Evolutionary conservation across 2,113 vertebrate species (phyloP), one percentile per base, ranked within the genome.

Genomic region (Elephas maximus): DNA sequence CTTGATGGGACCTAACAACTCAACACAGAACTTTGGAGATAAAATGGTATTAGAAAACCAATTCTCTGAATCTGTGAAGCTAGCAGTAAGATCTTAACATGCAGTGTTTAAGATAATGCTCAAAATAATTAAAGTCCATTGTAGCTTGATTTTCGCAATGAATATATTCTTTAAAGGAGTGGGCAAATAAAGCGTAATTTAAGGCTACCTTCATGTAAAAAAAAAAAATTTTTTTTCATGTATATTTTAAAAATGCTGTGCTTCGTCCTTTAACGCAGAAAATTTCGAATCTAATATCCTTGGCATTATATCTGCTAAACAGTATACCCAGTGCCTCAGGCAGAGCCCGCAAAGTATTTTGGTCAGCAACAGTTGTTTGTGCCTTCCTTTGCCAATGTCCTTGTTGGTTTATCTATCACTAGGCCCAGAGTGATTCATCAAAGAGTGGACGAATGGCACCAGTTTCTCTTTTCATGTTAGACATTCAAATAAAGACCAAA

Each of bases 1-100:
- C 53, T 57, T 15, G 53, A 15, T 57, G 53, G 11, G 11, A 57
- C 15, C 12, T 57, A 48, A 48, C 15, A 57, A 57, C 53, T 57
- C 53, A 17, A 8, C 48, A 48, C 26, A 76, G 51, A 63, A 63
- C n/a, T 76, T 65, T 28, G 41, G n/a, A 94, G 41, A 65, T 65
- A 83, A 94, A 95, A 76, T 91, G 21, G 6, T 37, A 14, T 51
- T 86, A 44, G 48, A 93, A 86, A 90, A 26, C 24, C 18, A 62
- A 9, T 41, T 91, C 12, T 57, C n/a, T 53, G 33, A 44, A 51
- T 82, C 30, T 30, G 0, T n/a, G 57, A 37, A 74, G 11, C 24
- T 89, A 37, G 0, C 28, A 15, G 60, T 26, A 21, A 26, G 6
- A 71, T 20, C 1, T 88, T 30, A 96, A 81, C 8, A 74, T 41